Conservation (phyloP, 2,797 vertebrate genomes). For the Dendrocincla tyrannina region DNA sequence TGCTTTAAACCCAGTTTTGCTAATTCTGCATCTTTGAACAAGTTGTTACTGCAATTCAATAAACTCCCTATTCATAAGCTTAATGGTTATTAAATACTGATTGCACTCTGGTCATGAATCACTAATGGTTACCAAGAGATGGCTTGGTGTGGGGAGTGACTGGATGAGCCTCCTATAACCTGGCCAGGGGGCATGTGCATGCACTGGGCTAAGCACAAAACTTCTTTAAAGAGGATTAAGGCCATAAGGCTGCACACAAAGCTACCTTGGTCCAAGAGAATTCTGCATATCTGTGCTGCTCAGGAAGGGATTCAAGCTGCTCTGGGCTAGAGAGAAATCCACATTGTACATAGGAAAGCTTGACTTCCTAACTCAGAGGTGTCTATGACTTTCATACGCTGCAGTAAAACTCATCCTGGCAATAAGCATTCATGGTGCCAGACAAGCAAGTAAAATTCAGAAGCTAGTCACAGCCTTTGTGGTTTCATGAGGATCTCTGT, state of each 20-base stretch:
- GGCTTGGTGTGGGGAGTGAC: neutral
- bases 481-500: neutral
- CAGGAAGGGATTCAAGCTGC: neutral
- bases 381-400: neutral
- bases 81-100: neutral
- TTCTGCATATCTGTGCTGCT: neutral
- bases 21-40: neutral
- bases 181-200: no score
- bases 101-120: neutral
- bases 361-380: neutral
- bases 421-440: neutral
- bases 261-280: neutral
- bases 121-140: neutral
- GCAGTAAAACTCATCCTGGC: neutral
- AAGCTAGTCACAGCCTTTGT: neutral
- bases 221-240: neutral
- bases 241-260: neutral
- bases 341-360: neutral
- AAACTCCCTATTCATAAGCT: neutral
- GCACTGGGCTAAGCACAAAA: neutral
- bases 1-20: neutral
- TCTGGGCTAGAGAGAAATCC: neutral
- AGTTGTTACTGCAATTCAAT: neutral
- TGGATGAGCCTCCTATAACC: neutral
- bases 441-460: neutral